Conservation (phyloP, 1,140 invertebrate species). For the Probaryconus sp. region DNA sequence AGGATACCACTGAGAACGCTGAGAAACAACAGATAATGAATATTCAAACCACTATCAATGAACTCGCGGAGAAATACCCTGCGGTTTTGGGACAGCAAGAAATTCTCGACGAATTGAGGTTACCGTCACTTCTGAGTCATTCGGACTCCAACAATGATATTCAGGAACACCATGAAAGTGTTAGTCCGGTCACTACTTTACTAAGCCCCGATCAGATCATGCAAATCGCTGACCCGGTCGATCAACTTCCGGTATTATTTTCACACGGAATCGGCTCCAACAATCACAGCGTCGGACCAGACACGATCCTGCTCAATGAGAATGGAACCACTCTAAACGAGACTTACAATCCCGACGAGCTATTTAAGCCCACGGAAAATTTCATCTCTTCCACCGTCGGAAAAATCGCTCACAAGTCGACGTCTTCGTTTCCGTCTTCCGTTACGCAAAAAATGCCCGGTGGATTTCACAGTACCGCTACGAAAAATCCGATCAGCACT, state of each 20-base stretch:
- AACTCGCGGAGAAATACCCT: conserved; percentile 67
- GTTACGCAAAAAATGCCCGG: conserved; percentile 14
- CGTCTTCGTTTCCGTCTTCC: conserved; percentile 13
- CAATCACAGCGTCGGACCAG: conserved; percentile 80
- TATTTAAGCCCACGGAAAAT: conserved; percentile 67
- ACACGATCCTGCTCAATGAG: conserved; percentile 83
- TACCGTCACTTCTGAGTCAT: conserved; percentile 68
- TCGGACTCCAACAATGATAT: conserved; percentile 68
- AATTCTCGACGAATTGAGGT: conserved; percentile 67
- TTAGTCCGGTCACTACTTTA: conserved; percentile 78
- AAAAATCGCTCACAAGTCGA: conserved; percentile 32
- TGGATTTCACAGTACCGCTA: conserved; percentile 3
- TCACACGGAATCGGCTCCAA: conserved; percentile 68
- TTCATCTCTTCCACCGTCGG: conserved; percentile 34
- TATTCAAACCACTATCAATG: conserved; percentile 58
- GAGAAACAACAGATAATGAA: conserved; percentile 65
- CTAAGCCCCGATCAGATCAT: conserved; percentile 72
- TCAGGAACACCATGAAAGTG: conserved; percentile 71
- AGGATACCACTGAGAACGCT: conserved; percentile 50
- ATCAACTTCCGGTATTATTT: conserved; percentile 71
- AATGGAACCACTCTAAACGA: conserved; percentile 80
- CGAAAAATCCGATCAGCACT: conserved; percentile 38
- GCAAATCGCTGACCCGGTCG: conserved; percentile 75
- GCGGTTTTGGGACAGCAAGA: conserved; percentile 66
- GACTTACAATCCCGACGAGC: conserved; percentile 81